phyloP scores from a whole-genome alignment of 1,140 invertebrate species.

The Zaprionus tsacasi region DNA sequence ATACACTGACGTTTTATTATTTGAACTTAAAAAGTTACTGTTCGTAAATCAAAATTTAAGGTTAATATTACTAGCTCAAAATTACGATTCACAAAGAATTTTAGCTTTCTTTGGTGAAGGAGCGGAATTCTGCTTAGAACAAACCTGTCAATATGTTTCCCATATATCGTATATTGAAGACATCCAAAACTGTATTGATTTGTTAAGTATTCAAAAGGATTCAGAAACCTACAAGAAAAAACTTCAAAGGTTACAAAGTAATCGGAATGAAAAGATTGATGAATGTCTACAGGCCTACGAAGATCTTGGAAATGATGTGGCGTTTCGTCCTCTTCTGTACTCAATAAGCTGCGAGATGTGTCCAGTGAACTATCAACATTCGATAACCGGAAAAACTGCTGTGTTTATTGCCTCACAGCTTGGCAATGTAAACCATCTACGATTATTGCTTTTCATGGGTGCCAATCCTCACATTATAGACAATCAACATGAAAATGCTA shows the following conservation, averaged over 20 bases:
- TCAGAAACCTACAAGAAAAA: slow-evolving; percentile 78
- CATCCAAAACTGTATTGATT: slow-evolving; percentile 41
- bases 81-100: slow-evolving; percentile 25
- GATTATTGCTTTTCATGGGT: slow-evolving; percentile 88
- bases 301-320: slow-evolving; percentile 76
- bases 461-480: slow-evolving; percentile 88
- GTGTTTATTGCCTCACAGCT: slow-evolving; percentile 90
- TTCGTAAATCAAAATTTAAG: slow-evolving; percentile 89
- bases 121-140: slow-evolving; percentile 18
- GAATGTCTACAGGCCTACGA: slow-evolving; percentile 67
- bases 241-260: slow-evolving; percentile 86
- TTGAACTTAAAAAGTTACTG: slow-evolving; percentile 91
- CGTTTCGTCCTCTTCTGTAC: slow-evolving; percentile 88
- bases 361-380: slow-evolving; percentile 88
- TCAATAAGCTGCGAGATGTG: slow-evolving; percentile 88
- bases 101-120: slow-evolving; percentile 64
- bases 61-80: slow-evolving; percentile 92
- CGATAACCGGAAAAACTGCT: slow-evolving; percentile 87
- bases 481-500: slow-evolving; percentile 88
- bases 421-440: slow-evolving; percentile 87
- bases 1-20: slow-evolving; percentile 95
- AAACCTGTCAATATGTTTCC: not conserved
- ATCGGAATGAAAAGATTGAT: slow-evolving; percentile 56
- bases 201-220: slow-evolving; percentile 32
- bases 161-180: slow-evolving; percentile 55